phyloP scores from a whole-genome alignment of 2,888 invertebrate species.

The Nezara viridula region DNA sequence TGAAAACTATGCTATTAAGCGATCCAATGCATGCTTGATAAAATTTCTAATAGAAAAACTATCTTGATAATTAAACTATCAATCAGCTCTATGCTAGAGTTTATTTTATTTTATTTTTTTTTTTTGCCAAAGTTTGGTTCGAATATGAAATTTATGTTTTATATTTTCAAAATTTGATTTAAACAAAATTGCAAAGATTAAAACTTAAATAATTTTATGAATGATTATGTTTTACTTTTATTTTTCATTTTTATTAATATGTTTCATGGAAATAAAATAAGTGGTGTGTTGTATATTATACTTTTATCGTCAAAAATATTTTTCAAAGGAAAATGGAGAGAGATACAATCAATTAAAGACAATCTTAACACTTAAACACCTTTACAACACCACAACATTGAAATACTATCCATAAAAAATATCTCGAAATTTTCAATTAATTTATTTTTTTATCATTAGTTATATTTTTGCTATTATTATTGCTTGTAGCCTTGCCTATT shows the following conservation, averaged over 20 bases:
- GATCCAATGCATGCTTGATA: slow-evolving; percentile 38
- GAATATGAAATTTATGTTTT: background rate
- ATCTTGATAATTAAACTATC: slow-evolving; percentile 7
- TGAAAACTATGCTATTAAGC: slow-evolving; percentile 31
- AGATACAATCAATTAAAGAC: slow-evolving; percentile 53
- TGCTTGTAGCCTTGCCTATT: slow-evolving; percentile 43
- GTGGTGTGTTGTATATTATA: slow-evolving; percentile 60
- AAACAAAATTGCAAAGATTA: background rate
- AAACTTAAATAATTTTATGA: background rate
- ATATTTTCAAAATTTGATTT: background rate
- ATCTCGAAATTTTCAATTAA: background rate
- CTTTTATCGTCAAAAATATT: slow-evolving; percentile 22
- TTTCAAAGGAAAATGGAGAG: slow-evolving; percentile 55
- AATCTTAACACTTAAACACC: slow-evolving; percentile 30
- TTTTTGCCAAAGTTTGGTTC: background rate
- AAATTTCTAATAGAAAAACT: slow-evolving; percentile 14
- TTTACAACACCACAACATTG: slow-evolving; percentile 57
- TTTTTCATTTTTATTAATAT: background rate
- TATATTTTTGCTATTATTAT: slow-evolving; percentile 42
- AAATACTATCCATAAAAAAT: slow-evolving; percentile 46
- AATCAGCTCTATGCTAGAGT: slow-evolving; percentile 18
- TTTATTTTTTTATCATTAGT: slow-evolving; percentile 48
- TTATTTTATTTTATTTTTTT: background rate
- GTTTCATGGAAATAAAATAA: slow-evolving; percentile 26
- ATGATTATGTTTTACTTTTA: background rate